Evolutionary conservation across 2,888 invertebrate genomes (phyloP).

Genomic region (Mesorhabditis belari): DNA sequence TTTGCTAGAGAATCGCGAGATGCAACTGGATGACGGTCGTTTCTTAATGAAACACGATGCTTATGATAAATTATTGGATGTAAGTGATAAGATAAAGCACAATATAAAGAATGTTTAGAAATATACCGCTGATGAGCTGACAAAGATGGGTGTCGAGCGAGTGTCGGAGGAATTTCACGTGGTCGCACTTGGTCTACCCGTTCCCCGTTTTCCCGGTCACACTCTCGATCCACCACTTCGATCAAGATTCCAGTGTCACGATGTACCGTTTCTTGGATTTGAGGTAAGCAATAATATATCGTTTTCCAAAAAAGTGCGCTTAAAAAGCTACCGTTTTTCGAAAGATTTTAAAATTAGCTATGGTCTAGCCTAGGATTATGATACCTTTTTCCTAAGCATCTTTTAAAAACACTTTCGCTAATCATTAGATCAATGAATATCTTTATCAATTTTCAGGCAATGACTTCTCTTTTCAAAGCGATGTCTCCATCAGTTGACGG

Average conservation of each 20-base stretch:
- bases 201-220: constrained; percentile 80
- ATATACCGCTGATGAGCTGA: constrained; percentile 71
- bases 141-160: constrained; percentile 78
- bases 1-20: constrained; percentile 86
- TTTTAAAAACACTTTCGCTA: too few species aligned
- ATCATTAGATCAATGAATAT: too few species aligned
- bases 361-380: too few species aligned
- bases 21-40: constrained; percentile 93
- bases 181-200: constrained; percentile 82
- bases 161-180: constrained; percentile 88
- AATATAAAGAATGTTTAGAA: constrained; percentile 60
- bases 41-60: constrained; percentile 80
- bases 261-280: constrained; percentile 64
- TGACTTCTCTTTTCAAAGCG: constrained; percentile 39
- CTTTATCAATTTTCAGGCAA: constrained; percentile 15
- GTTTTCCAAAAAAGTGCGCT: too few species aligned
- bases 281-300: constrained; percentile 35
- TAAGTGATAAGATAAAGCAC: constrained; percentile 51
- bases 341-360: too few species aligned
- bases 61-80: constrained; percentile 80
- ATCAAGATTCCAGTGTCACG: constrained; percentile 86
- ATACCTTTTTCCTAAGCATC: too few species aligned
- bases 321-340: too few species aligned
- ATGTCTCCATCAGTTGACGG: constrained; percentile 61
- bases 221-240: constrained; percentile 83